These are phyloP conservation scores for Sapajus apella DNA, from an alignment of 2,113 vertebrate species.

Conservation along the genomic window DNA sequence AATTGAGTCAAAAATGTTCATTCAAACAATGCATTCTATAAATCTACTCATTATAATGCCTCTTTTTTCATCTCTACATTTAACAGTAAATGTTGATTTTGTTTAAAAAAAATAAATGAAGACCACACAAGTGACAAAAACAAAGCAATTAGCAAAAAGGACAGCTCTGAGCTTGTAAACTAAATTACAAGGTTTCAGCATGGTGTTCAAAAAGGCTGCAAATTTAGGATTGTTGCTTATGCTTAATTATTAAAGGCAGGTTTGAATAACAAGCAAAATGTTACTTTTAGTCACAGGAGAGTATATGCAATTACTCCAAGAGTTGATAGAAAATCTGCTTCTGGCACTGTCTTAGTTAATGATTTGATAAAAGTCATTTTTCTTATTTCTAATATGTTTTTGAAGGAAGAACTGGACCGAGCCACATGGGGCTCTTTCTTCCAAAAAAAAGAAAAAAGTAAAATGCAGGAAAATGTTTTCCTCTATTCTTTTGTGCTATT, in stretches of 20 bases:
- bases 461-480: background rate
- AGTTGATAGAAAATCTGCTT: background rate
- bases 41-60: background rate
- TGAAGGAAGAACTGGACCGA: background rate
- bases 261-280: background rate
- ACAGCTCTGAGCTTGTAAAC: background rate
- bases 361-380: background rate
- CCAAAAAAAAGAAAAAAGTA: background rate
- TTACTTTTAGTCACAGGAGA: conserved; percentile 4
- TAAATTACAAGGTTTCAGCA: background rate
- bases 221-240: background rate
- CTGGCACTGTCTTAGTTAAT: background rate
- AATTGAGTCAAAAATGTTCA: background rate
- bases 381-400: conserved; percentile 21
- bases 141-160: background rate
- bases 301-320: background rate
- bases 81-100: background rate
- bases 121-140: conserved; percentile 22
- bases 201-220: background rate
- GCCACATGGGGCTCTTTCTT: background rate
- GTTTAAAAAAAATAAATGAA: background rate
- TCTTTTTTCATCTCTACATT: background rate
- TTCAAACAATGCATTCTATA: background rate
- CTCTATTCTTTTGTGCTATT: background rate
- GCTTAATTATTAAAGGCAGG: background rate